Conservation (phyloP, 1,140 invertebrate genomes). For the Drosophila melanogaster region DNA sequence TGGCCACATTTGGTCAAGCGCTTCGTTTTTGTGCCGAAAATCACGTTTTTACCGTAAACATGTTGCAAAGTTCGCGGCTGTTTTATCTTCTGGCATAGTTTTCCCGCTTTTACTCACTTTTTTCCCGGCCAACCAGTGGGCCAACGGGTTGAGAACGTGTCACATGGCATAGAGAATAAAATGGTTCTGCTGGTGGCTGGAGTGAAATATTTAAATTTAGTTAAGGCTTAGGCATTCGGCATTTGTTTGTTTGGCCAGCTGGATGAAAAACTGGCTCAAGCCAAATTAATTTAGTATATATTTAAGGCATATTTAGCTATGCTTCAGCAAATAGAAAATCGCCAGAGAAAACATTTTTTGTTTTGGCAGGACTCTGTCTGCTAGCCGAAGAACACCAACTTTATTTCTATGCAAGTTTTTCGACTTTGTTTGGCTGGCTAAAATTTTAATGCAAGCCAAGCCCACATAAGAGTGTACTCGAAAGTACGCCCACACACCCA, state of each 20-base stretch:
- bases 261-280: constrained; percentile 4
- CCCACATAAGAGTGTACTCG: constrained; percentile 5
- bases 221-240: constrained; percentile 14
- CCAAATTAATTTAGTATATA: constrained; percentile 13
- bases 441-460: constrained; percentile 69
- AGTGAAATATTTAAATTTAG: constrained; percentile 74
- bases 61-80: constrained; percentile 79
- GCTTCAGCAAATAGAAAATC: constrained; percentile 33
- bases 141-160: constrained; percentile 67
- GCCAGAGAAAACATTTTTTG: constrained; percentile 26
- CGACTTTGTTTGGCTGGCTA: constrained; percentile 58
- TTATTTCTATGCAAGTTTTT: constrained; percentile 77
- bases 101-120: constrained; percentile 6
- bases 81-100: constrained; percentile 76
- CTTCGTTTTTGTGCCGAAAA: constrained; percentile 72
- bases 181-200: not conserved
- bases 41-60: constrained; percentile 83
- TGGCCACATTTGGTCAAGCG: constrained; percentile 75
- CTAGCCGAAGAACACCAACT: constrained; percentile 44
- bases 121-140: constrained; percentile 25
- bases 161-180: constrained; percentile 19
- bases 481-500: constrained; percentile 1
- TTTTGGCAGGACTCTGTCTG: constrained; percentile 58
- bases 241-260: constrained; percentile 23
- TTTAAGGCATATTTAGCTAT: constrained; percentile 5